Conservation (phyloP, 2,113 vertebrate species). For the Entelurus aequoreus region DNA sequence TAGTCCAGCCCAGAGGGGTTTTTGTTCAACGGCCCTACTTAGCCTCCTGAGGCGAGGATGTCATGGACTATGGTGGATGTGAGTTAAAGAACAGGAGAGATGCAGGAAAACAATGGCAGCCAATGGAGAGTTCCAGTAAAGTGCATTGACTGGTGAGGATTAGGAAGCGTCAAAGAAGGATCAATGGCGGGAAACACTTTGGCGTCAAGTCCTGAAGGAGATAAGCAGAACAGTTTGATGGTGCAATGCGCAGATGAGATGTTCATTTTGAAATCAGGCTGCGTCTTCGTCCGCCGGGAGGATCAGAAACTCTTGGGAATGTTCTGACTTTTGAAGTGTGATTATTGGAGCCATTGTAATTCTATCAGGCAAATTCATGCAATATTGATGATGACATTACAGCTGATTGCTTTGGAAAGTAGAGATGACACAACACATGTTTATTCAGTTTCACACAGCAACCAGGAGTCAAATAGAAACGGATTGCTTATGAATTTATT, state of each 20-base stretch:
- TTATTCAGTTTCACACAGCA: constrained; percentile 1
- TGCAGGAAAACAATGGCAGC: constrained; percentile 8
- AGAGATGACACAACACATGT: constrained; percentile 5
- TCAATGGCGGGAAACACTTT: background rate
- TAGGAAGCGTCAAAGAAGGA: background rate
- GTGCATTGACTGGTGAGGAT: constrained; percentile 1
- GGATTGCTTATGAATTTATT: background rate
- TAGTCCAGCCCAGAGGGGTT: constrained; percentile 22
- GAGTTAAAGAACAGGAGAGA: constrained; percentile 21
- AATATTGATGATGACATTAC: constrained; percentile 10
- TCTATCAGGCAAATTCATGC: background rate
- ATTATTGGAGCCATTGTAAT: background rate
- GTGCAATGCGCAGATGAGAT: background rate
- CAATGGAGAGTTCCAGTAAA: constrained; percentile 1
- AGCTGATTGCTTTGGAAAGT: background rate
- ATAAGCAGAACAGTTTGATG: background rate
- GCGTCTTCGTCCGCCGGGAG: background rate
- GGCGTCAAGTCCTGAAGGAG: background rate
- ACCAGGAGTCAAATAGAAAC: background rate
- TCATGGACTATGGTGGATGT: constrained; percentile 26
- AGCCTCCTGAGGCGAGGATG: constrained; percentile 25
- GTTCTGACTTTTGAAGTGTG: constrained; percentile 1
- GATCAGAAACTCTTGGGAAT: background rate
- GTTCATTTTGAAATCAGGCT: constrained; percentile 24
- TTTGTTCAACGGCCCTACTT: constrained; percentile 26